Conservation (phyloP, 2,797 vertebrate genomes). For the Danio choprae region DNA sequence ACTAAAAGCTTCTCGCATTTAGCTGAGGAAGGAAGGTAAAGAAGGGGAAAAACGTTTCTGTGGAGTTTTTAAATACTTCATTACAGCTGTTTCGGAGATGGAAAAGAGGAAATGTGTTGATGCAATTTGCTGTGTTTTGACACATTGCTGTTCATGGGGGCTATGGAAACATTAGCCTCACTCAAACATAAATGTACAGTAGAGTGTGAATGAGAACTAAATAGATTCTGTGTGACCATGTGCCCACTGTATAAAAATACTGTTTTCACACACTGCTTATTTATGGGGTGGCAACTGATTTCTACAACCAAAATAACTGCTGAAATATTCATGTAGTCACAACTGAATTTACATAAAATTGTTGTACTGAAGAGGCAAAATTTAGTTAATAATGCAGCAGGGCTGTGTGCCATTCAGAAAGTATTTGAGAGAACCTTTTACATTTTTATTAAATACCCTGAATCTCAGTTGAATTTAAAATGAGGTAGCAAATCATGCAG, state of each 20-base stretch:
- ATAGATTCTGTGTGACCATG: neutral
- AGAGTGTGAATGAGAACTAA: neutral
- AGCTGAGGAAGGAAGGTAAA: constrained; percentile 29
- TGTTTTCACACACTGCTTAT: neutral
- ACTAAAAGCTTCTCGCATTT: constrained; percentile 57
- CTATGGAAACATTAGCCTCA: neutral
- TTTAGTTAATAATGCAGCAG: neutral
- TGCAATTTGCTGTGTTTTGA: constrained; percentile 48
- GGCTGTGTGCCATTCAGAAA: neutral
- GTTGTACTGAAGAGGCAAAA: neutral
- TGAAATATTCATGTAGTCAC: neutral
- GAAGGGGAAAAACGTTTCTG: constrained; percentile 26
- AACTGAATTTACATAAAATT: neutral
- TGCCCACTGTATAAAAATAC: neutral
- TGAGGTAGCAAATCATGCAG: neutral
- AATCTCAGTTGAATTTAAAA: neutral
- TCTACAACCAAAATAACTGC: neutral
- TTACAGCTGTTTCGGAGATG: constrained; percentile 22
- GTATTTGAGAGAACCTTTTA: neutral
- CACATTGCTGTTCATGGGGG: neutral
- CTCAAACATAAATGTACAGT: neutral
- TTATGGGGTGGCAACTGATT: neutral
- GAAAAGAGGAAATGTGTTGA: neutral
- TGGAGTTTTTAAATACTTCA: constrained; percentile 42
- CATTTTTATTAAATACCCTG: neutral